These are phyloP conservation scores for Microtus richardsoni DNA, from an alignment of 2,113 vertebrate genomes.

Conservation along the genomic window DNA sequence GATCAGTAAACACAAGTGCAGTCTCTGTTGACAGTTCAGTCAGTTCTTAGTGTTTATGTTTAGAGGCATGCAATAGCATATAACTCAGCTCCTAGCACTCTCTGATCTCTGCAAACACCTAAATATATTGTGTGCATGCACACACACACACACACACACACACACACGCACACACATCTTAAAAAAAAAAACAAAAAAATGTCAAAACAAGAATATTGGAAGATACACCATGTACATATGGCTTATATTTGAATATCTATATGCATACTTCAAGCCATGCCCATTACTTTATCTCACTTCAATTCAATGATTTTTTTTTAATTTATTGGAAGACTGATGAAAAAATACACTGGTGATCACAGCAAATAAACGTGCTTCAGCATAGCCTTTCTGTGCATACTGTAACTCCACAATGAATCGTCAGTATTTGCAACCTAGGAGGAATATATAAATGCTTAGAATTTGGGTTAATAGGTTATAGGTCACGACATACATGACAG, in stretches of 20 bases:
- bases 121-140: not conserved
- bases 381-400: not conserved
- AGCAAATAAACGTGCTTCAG: no score
- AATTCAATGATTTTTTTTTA: not conserved
- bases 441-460: not conserved
- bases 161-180: not conserved
- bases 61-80: not conserved
- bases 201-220: not conserved
- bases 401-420: not conserved
- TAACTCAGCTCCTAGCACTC: not conserved
- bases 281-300: not conserved
- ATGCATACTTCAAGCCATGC: not conserved
- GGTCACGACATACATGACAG: not conserved
- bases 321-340: not conserved
- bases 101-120: not conserved
- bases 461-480: not conserved
- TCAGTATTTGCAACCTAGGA: not conserved
- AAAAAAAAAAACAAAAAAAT: no score
- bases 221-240: not conserved
- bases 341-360: not conserved
- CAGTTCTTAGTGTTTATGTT: not conserved
- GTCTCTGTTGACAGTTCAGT: not conserved
- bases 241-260: not conserved
- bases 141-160: not conserved
- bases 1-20: no score